A percentile compares a stretch with the other conserved stretches of the same genome.
These are phyloP conservation scores for Nanorana parkeri DNA, from an alignment of 2,113 vertebrate genomes.

Conservation along the genomic window DNA sequence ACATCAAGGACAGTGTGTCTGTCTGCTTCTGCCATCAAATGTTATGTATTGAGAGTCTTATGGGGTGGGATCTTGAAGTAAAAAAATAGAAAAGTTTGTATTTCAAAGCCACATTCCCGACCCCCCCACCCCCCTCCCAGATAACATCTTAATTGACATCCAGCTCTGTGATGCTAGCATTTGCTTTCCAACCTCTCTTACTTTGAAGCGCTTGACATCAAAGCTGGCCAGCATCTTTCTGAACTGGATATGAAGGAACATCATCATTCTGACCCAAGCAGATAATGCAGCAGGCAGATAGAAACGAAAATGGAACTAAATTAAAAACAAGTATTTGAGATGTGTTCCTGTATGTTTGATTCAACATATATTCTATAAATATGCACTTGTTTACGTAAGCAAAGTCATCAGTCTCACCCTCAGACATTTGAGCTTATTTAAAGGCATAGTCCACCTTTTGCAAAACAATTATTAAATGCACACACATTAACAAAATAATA, in stretches of 20 bases:
- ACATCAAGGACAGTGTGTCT: constrained; percentile 12
- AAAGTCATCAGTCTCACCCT: too few species aligned
- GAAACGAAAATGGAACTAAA: constrained; percentile 59
- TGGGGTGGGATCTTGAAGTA: constrained; percentile 9
- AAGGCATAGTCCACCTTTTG: too few species aligned
- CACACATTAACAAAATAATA: too few species aligned
- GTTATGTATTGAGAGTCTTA: not conserved
- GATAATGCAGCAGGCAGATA: constrained; percentile 51
- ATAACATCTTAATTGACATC: constrained; percentile 64
- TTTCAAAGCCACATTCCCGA: constrained; percentile 46
- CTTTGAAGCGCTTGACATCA: constrained; percentile 72
- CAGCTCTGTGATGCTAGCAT: constrained; percentile 62
- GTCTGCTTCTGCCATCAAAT: constrained; percentile 36
- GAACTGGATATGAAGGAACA: constrained; percentile 69
- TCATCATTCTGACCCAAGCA: constrained; percentile 67
- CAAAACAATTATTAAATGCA: too few species aligned
- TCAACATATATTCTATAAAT: not conserved
- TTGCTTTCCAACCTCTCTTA: constrained; percentile 64
- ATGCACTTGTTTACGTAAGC: not conserved
- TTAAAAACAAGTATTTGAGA: not conserved
- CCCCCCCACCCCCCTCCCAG: constrained; percentile 14
- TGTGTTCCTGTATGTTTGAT: not conserved
- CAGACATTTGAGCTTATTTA: too few species aligned
- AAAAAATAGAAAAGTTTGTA: constrained; percentile 39
- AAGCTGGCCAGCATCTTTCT: constrained; percentile 71